These are phyloP conservation scores for Sceliomorpha sp. DNA, from an alignment of 2,888 invertebrate genomes.

Conservation along the genomic window DNA sequence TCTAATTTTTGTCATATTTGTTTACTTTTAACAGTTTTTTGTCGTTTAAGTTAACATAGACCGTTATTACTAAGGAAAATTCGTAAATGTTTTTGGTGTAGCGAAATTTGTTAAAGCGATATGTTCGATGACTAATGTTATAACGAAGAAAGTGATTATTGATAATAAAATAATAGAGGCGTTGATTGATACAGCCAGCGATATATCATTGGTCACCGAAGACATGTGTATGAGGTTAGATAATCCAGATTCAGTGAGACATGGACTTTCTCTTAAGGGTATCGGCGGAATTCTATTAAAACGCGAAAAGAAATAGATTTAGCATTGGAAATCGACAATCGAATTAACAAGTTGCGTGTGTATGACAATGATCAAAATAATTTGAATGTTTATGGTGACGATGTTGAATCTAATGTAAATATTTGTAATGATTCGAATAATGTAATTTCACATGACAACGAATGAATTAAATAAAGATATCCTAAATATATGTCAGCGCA, in stretches of 20 bases:
- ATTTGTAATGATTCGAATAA: not conserved
- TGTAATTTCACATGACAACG: not conserved
- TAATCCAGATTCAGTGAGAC: not conserved
- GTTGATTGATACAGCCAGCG: not conserved
- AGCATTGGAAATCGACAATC: not conserved
- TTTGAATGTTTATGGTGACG: not conserved
- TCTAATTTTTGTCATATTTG: too few relatives aligned
- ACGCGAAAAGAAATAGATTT: slow-evolving; percentile 2
- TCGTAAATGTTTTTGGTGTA: slow-evolving; percentile 4
- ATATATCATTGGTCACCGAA: not conserved
- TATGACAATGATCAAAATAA: not conserved
- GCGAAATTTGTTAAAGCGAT: not conserved
- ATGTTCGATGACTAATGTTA: not conserved
- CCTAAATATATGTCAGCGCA: too few relatives aligned
- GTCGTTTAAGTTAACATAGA: too few relatives aligned
- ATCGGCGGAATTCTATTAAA: not conserved
- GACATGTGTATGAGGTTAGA: not conserved
- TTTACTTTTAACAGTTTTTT: too few relatives aligned
- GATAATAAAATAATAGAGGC: not conserved
- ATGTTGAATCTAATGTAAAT: not conserved
- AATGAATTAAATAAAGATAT: slow-evolving; percentile 2
- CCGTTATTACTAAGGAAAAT: too few relatives aligned
- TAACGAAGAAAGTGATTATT: not conserved
- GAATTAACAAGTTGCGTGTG: not conserved
- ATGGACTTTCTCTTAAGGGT: not conserved